These are phyloP conservation scores for Pseudomugil tenellus DNA, from an alignment of 2,797 vertebrate species.

Conservation along the genomic window DNA sequence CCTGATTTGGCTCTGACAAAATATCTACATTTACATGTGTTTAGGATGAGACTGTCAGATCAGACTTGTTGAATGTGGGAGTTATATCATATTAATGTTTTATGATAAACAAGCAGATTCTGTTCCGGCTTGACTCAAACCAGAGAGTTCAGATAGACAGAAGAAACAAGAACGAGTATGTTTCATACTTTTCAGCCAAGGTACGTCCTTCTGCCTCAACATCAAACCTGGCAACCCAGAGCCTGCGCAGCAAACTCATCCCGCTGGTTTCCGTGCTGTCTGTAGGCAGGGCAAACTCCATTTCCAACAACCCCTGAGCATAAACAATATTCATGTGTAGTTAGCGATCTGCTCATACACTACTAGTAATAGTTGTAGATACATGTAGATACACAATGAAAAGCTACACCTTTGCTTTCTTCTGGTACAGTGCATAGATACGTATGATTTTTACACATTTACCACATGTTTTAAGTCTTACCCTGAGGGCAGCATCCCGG, in stretches of 20 bases:
- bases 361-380: neutral
- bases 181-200: conserved; percentile 89
- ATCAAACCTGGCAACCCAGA: conserved; percentile 96
- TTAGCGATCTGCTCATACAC: neutral
- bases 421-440: neutral
- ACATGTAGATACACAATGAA: neutral
- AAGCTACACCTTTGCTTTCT: neutral
- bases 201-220: conserved; percentile 89
- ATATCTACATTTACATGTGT: too few species aligned
- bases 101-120: too few species aligned
- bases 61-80: too few species aligned
- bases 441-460: neutral
- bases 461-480: conserved; percentile 61
- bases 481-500: conserved; percentile 92
- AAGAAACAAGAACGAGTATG: neutral
- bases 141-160: neutral
- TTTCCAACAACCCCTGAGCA: conserved; percentile 89
- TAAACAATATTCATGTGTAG: neutral
- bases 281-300: conserved; percentile 93
- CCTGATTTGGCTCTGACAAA: too few species aligned
- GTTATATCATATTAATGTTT: too few species aligned
- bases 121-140: too few species aligned
- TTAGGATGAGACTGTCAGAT: too few species aligned
- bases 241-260: conserved; percentile 89
- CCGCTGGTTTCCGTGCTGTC: conserved; percentile 90